Evolutionary conservation across 2,113 vertebrate species (phyloP).

Genomic region (Globicephala melas): DNA sequence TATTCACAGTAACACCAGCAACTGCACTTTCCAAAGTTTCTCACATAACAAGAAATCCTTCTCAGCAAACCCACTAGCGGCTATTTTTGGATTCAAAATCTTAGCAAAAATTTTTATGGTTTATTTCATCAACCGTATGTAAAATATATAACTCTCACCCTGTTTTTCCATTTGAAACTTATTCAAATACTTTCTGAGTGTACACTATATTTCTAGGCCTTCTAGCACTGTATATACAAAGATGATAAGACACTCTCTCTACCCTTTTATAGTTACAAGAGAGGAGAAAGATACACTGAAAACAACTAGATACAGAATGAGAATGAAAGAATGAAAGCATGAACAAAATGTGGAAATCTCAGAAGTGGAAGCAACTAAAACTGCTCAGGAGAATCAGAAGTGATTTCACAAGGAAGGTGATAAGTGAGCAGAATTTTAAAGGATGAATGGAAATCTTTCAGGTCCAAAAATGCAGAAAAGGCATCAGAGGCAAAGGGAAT

Average conservation of each 20-base stretch:
- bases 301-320: not conserved
- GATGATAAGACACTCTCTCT: not conserved
- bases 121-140: not conserved
- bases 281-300: not conserved
- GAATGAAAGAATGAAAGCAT: not conserved
- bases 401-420: not conserved
- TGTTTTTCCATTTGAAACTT: not conserved
- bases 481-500: not conserved
- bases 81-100: constrained; percentile 6
- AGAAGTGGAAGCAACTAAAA: not conserved
- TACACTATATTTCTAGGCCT: not conserved
- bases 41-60: not conserved
- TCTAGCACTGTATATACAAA: not conserved
- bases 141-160: not conserved
- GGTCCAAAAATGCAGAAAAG: not conserved
- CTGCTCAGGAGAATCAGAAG: not conserved
- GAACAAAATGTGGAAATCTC: not conserved
- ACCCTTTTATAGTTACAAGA: not conserved
- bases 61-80: not conserved
- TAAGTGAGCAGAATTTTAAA: not conserved
- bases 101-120: not conserved
- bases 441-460: not conserved
- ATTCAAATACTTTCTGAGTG: not conserved
- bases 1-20: not conserved
- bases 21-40: not conserved